These are phyloP conservation scores for Hanleya hanleyi DNA, from an alignment of 2,888 invertebrate genomes.

Conservation along the genomic window DNA sequence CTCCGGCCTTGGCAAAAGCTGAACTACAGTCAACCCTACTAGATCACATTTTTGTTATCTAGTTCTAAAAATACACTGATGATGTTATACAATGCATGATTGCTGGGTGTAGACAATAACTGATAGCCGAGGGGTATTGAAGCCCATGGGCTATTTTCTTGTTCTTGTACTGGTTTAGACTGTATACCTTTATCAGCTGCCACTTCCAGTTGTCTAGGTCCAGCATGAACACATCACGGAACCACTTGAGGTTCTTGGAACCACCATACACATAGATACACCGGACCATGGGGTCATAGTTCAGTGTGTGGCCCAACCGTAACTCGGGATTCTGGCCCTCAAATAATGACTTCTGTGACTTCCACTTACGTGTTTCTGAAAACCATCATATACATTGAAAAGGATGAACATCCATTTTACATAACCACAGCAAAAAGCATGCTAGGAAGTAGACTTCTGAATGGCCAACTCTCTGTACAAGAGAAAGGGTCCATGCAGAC, in stretches of 20 bases:
- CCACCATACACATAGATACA: conserved; percentile 71
- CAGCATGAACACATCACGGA: conserved; percentile 69
- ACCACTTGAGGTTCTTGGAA: conserved; percentile 70
- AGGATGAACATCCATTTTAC: background rate
- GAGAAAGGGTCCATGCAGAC: too few species aligned
- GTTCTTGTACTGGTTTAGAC: background rate
- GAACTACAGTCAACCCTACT: too few species aligned
- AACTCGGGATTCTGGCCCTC: conserved; percentile 62
- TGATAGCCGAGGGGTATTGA: too few species aligned
- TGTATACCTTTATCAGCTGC: conserved; percentile 64
- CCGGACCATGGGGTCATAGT: conserved; percentile 65
- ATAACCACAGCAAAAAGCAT: too few species aligned
- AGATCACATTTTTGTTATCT: too few species aligned
- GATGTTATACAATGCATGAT: too few species aligned
- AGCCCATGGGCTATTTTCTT: too few species aligned
- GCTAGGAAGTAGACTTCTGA: too few species aligned
- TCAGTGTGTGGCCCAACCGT: conserved; percentile 71
- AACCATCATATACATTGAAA: background rate
- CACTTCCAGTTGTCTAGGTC: conserved; percentile 69
- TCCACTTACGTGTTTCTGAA: conserved; percentile 62
- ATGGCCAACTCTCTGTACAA: too few species aligned
- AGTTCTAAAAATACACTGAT: too few species aligned
- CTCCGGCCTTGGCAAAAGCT: too few species aligned
- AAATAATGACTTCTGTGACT: conserved; percentile 42
- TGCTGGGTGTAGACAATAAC: too few species aligned